Evolutionary conservation across 1,140 invertebrate species (phyloP).

Genomic region (Anthonomus grandis): DNA sequence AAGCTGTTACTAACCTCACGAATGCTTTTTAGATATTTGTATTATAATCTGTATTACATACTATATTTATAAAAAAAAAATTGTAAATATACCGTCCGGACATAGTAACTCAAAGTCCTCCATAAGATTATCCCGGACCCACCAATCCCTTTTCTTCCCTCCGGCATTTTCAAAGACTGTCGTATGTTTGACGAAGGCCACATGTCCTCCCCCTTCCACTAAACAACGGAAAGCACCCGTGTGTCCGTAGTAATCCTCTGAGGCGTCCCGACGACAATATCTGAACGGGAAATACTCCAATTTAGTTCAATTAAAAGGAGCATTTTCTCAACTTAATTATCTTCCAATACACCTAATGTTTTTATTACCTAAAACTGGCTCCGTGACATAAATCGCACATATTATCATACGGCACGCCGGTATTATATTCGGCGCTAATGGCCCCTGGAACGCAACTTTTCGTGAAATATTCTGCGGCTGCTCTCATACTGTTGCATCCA

Average conservation of each 20-base stretch:
- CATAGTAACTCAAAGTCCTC: constrained; percentile 94
- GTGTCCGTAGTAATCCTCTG: constrained; percentile 86
- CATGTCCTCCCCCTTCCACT: constrained; percentile 91
- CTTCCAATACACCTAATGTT: no score
- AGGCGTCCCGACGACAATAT: constrained; percentile 79
- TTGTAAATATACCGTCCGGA: constrained; percentile 88
- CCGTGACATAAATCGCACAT: constrained; percentile 94
- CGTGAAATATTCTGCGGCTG: constrained; percentile 89
- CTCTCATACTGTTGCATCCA: constrained; percentile 83
- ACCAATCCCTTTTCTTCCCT: constrained; percentile 84
- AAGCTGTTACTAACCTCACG: no score
- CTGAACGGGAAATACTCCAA: constrained; percentile 43
- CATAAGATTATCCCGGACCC: constrained; percentile 87
- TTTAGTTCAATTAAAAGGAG: no score
- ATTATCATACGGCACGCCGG: constrained; percentile 77
- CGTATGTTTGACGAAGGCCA: constrained; percentile 92
- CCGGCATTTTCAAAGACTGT: constrained; percentile 89
- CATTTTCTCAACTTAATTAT: no score
- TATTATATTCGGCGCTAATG: constrained; percentile 79
- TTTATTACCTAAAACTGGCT: constrained; percentile 67
- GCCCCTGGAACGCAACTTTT: constrained; percentile 90
- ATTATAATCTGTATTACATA: no score
- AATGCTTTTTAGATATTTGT: no score
- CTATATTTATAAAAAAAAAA: no score
- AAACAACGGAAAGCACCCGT: constrained; percentile 90